Conservation (phyloP, 2,888 invertebrate species). For the Apamea anceps region DNA sequence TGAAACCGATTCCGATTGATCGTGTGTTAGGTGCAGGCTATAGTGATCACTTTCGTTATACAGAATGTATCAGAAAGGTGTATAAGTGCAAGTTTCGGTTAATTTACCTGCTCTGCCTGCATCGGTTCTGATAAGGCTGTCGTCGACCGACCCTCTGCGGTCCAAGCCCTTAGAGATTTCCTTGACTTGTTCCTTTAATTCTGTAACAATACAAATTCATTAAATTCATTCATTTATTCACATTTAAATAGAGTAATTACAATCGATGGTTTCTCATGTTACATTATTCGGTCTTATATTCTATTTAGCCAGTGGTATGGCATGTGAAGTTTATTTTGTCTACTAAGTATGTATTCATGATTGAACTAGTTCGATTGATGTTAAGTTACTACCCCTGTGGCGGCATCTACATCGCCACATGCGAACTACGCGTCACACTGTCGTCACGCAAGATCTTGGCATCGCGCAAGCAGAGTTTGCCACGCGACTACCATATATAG, state of each 20-base stretch:
- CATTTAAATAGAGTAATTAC: too few relatives aligned
- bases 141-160: slow-evolving; percentile 85
- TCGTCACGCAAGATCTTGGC: background rate
- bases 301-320: too few relatives aligned
- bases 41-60: too few relatives aligned
- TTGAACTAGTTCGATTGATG: background rate
- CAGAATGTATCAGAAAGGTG: too few relatives aligned
- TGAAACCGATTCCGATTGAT: too few relatives aligned
- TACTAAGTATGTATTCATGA: too few relatives aligned
- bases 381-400: background rate
- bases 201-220: slow-evolving; percentile 69
- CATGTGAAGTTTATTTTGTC: too few relatives aligned
- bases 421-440: background rate
- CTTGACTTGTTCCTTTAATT: slow-evolving; percentile 86
- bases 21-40: too few relatives aligned
- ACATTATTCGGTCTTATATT: too few relatives aligned
- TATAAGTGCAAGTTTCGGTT: background rate
- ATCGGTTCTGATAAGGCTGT: slow-evolving; percentile 84
- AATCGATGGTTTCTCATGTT: too few relatives aligned
- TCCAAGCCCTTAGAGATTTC: slow-evolving; percentile 86
- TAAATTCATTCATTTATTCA: too few relatives aligned
- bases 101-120: slow-evolving; percentile 82
- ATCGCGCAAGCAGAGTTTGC: background rate
- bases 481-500: too few relatives aligned
- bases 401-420: background rate